Evolutionary conservation across 2,888 invertebrate species (phyloP).

Genomic region (Gasteruption jaculator): DNA sequence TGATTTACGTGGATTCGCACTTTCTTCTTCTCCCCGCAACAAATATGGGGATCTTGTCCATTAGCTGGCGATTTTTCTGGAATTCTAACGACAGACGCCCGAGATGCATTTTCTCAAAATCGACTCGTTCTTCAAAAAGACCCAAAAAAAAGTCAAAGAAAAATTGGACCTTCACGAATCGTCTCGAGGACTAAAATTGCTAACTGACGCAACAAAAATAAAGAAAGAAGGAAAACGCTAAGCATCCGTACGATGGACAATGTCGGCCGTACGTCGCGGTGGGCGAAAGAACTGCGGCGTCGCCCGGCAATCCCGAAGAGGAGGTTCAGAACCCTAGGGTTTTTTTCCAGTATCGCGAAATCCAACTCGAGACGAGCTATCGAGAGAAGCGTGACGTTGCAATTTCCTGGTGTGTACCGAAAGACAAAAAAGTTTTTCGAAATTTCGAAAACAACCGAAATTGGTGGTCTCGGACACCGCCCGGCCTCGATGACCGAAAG

Average conservation of each 20-base stretch:
- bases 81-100: not conserved
- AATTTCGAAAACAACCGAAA: too few relatives aligned
- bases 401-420: too few relatives aligned
- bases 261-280: constrained; percentile 49
- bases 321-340: too few relatives aligned
- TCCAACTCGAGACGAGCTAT: too few relatives aligned
- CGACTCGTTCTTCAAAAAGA: not conserved
- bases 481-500: too few relatives aligned
- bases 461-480: too few relatives aligned
- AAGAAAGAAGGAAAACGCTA: constrained; percentile 20
- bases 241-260: constrained; percentile 41
- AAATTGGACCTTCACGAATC: constrained; percentile 7
- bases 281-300: constrained; percentile 52
- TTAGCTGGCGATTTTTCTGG: constrained; percentile 9
- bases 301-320: constrained; percentile 43
- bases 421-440: too few relatives aligned
- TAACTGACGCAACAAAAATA: constrained; percentile 13
- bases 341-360: too few relatives aligned
- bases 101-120: constrained; percentile 3
- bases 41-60: constrained; percentile 24
- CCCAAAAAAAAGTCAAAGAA: constrained; percentile 1
- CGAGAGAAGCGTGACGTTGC: too few relatives aligned
- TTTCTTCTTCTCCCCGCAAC: constrained; percentile 9
- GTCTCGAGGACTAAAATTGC: constrained; percentile 13
- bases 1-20: constrained; percentile 18